Conservation (phyloP, 2,888 invertebrate genomes). For the Labia minor region DNA sequence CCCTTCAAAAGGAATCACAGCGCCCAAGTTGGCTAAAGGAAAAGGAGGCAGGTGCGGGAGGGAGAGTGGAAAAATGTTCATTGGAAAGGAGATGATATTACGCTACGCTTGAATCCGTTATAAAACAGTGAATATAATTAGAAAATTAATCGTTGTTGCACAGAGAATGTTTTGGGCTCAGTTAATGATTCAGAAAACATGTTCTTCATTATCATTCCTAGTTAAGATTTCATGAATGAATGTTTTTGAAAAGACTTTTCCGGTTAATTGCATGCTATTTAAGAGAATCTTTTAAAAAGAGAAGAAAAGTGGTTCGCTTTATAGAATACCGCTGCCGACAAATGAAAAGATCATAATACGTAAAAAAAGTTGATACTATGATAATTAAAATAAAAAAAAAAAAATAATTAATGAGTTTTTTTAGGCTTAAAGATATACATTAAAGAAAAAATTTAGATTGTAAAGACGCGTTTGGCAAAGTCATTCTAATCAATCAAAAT, state of each 20-base stretch:
- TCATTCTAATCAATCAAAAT: conserved; percentile 13
- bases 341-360: background rate
- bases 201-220: background rate
- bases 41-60: too few relatives aligned
- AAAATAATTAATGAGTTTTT: conserved; percentile 8
- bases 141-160: background rate
- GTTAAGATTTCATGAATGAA: background rate
- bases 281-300: background rate
- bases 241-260: background rate
- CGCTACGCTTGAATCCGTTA: too few relatives aligned
- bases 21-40: too few relatives aligned
- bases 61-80: too few relatives aligned
- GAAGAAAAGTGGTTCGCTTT: background rate
- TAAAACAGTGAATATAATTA: too few relatives aligned
- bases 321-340: background rate
- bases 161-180: background rate
- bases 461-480: background rate
- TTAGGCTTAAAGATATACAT: background rate
- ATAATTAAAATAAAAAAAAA: too few relatives aligned
- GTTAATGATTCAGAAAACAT: background rate
- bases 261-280: conserved; percentile 1
- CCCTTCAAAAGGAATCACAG: too few relatives aligned
- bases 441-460: background rate
- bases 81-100: too few relatives aligned
- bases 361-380: background rate